These are phyloP conservation scores for Brenthis ino DNA, from an alignment of 2,888 invertebrate genomes.

Conservation along the genomic window DNA sequence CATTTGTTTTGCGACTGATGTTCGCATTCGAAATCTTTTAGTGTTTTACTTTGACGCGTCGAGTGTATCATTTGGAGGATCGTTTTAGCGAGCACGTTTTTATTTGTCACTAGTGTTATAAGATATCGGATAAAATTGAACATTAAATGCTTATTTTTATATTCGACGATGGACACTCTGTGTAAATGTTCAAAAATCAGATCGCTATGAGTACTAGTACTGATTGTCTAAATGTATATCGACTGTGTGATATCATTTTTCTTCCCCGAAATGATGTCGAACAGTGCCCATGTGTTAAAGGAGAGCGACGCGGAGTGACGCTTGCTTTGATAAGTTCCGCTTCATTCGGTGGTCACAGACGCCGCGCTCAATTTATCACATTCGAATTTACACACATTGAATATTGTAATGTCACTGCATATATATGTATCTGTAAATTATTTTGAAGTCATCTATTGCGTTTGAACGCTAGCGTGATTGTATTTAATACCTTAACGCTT, in stretches of 20 bases:
- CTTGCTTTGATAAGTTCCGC: slow-evolving; percentile 58
- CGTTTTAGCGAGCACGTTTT: slow-evolving; percentile 70
- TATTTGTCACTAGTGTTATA: slow-evolving; percentile 76
- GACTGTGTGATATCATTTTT: slow-evolving; percentile 73
- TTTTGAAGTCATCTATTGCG: slow-evolving; percentile 63
- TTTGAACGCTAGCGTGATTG: slow-evolving; percentile 68
- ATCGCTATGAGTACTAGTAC: slow-evolving; percentile 35
- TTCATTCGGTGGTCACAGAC: slow-evolving; percentile 41
- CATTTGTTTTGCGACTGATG: slow-evolving; percentile 77
- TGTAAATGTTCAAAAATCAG: slow-evolving; percentile 69
- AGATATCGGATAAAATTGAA: slow-evolving; percentile 78
- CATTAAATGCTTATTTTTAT: slow-evolving; percentile 82
- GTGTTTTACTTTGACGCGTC: slow-evolving; percentile 60
- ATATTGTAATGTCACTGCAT: slow-evolving; percentile 47
- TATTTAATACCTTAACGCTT: slow-evolving; percentile 74
- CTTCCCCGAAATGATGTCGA: slow-evolving; percentile 77
- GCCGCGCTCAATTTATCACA: slow-evolving; percentile 50
- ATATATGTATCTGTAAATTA: slow-evolving; percentile 51
- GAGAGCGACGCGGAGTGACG: slow-evolving; percentile 56
- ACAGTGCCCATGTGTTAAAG: slow-evolving; percentile 49
- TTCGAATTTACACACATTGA: slow-evolving; percentile 42
- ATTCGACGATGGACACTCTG: slow-evolving; percentile 75
- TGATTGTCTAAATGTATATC: slow-evolving; percentile 39
- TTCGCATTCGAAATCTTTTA: slow-evolving; percentile 67
- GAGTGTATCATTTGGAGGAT: slow-evolving; percentile 62